Evolutionary conservation across 2,113 vertebrate genomes (phyloP).

Genomic region (Ophiodon elongatus): DNA sequence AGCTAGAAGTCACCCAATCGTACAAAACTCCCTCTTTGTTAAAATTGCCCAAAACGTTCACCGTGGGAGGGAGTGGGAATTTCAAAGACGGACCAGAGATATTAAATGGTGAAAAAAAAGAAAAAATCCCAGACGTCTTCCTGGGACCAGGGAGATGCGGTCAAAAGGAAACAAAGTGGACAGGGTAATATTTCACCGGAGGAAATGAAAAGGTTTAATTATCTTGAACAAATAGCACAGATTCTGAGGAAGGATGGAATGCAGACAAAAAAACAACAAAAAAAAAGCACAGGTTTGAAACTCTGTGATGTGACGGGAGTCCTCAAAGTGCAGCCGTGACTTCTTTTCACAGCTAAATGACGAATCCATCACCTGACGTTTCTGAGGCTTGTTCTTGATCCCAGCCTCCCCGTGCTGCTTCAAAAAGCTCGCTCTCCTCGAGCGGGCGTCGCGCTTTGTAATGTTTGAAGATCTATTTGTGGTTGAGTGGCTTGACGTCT

Average conservation of each 20-base stretch:
- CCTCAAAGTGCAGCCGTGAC: conserved; percentile 2
- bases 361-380: conserved; percentile 16
- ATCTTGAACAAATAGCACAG: conserved; percentile 37
- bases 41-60: conserved; percentile 21
- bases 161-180: conserved; percentile 41
- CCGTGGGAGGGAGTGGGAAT: neutral
- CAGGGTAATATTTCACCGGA: conserved; percentile 49
- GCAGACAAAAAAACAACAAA: too few species aligned
- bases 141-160: conserved; percentile 40
- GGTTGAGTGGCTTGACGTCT: neutral
- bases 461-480: conserved; percentile 2
- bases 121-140: conserved; percentile 36
- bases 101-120: conserved; percentile 53
- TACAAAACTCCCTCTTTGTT: conserved; percentile 39
- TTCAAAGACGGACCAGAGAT: conserved; percentile 52
- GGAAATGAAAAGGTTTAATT: conserved; percentile 52
- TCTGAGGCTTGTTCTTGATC: neutral
- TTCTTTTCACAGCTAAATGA: conserved; percentile 21
- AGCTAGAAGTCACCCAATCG: conserved; percentile 30
- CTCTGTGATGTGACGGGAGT: conserved; percentile 7
- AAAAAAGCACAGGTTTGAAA: neutral
- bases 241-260: conserved; percentile 11
- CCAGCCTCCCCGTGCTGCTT: neutral
- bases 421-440: neutral
- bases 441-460: conserved; percentile 10